Conservation (phyloP, 2,113 vertebrate genomes). For the Bungarus multicinctus region DNA sequence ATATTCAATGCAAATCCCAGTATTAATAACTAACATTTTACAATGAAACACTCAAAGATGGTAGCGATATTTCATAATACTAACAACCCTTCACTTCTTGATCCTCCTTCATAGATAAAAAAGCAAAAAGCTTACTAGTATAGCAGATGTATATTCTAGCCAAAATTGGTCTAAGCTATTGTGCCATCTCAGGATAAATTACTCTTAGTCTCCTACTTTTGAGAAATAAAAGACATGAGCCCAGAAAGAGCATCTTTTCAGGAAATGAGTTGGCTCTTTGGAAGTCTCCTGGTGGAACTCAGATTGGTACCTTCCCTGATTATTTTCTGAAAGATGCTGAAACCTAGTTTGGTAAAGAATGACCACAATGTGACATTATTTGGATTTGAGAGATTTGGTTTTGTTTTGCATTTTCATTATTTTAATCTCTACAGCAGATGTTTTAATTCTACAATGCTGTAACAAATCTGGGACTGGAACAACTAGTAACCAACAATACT, state of each 20-base stretch:
- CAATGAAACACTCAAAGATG: not conserved
- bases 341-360: not conserved
- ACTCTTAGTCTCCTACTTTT: not conserved
- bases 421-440: not conserved
- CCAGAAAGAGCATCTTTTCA: not conserved
- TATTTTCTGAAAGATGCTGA: not conserved
- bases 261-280: not conserved
- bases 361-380: not conserved
- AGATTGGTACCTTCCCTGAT: not conserved
- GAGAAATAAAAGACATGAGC: not conserved
- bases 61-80: not conserved
- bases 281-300: not conserved
- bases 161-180: not conserved
- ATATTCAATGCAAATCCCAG: not conserved
- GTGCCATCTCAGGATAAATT: not conserved
- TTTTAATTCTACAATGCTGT: too few species aligned
- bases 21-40: not conserved
- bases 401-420: not conserved
- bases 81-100: not conserved
- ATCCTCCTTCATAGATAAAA: not conserved
- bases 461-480: too few species aligned
- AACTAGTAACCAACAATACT: too few species aligned
- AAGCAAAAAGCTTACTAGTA: not conserved
- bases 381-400: not conserved
- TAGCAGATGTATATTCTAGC: not conserved